A percentile compares a stretch with the other conserved stretches of the same genome.
These are phyloP conservation scores for Barnardius zonarius DNA, from an alignment of 2,113 vertebrate species.

Conservation along the genomic window DNA sequence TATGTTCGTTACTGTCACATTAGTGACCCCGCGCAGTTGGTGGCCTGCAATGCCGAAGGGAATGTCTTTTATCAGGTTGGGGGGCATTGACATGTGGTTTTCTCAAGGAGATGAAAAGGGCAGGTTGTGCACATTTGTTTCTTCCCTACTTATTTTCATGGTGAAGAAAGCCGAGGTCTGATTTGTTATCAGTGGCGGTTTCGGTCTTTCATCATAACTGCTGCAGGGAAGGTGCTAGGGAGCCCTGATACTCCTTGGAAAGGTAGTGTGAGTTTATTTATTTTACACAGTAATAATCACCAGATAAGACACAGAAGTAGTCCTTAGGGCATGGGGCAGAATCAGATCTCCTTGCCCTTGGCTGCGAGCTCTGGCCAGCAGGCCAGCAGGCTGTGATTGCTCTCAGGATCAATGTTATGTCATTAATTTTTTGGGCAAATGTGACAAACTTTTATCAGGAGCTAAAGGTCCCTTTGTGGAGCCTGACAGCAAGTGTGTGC, in stretches of 20 bases:
- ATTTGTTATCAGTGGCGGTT: not conserved
- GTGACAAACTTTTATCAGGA: not conserved
- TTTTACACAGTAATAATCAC: not conserved
- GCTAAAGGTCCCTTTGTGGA: not conserved
- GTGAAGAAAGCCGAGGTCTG: not conserved
- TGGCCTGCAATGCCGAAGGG: not conserved
- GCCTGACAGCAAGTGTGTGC: not conserved
- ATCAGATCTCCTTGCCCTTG: not conserved
- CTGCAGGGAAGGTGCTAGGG: not conserved
- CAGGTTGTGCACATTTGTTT: not conserved
- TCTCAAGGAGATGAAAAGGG: not conserved
- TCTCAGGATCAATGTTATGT: not conserved
- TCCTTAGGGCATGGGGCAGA: not conserved
- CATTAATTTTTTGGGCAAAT: not conserved
- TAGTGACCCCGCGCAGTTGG: fast-evolving
- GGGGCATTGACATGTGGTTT: not conserved
- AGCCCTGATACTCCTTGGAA: not conserved
- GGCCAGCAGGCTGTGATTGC: not conserved
- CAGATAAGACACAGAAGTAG: not conserved
- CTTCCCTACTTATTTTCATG: not conserved
- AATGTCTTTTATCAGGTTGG: not conserved
- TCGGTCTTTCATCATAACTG: not conserved
- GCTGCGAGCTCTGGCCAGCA: not conserved
- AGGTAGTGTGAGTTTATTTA: not conserved
- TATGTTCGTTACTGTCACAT: not conserved